Conservation (phyloP, 1,140 invertebrate genomes). For the Drosophila prosaltans region DNA sequence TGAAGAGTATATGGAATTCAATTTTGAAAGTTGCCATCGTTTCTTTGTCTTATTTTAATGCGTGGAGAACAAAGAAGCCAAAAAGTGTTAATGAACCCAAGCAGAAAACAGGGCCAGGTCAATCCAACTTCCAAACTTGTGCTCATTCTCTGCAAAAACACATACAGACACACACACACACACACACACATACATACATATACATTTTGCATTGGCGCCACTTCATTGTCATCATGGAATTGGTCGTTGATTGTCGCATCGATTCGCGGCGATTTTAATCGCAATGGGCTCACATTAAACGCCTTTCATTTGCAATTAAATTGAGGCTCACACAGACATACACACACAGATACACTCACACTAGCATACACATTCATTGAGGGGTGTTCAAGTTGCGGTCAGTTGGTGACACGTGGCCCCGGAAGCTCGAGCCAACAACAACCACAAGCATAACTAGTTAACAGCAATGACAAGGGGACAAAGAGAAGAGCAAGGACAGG, state of each 20-base stretch:
- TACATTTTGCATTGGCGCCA: constrained; percentile 33
- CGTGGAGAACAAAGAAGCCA: constrained; percentile 55
- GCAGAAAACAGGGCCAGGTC: constrained; percentile 25
- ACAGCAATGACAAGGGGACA: constrained; percentile 27
- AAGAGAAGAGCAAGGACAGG: background rate
- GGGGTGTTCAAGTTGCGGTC: constrained; percentile 60
- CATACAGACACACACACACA: constrained; percentile 3
- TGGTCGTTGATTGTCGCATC: constrained; percentile 69
- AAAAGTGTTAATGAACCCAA: constrained; percentile 74
- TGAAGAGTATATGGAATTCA: background rate
- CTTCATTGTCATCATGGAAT: constrained; percentile 73
- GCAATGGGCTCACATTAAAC: constrained; percentile 67
- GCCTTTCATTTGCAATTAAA: constrained; percentile 80
- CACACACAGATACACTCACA: constrained; percentile 15
- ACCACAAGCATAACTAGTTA: constrained; percentile 15
- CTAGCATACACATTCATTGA: constrained; percentile 7
- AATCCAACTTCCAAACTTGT: background rate
- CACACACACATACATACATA: too few species aligned
- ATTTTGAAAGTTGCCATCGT: background rate
- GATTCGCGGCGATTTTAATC: constrained; percentile 79
- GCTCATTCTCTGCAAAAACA: background rate
- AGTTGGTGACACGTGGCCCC: constrained; percentile 66
- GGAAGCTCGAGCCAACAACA: constrained; percentile 41
- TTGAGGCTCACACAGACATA: constrained; percentile 39
- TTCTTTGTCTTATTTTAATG: constrained; percentile 32